Base-by-base conservation (phyloP, 2,113 vertebrate species). In the Eurypyga helias region DNA sequence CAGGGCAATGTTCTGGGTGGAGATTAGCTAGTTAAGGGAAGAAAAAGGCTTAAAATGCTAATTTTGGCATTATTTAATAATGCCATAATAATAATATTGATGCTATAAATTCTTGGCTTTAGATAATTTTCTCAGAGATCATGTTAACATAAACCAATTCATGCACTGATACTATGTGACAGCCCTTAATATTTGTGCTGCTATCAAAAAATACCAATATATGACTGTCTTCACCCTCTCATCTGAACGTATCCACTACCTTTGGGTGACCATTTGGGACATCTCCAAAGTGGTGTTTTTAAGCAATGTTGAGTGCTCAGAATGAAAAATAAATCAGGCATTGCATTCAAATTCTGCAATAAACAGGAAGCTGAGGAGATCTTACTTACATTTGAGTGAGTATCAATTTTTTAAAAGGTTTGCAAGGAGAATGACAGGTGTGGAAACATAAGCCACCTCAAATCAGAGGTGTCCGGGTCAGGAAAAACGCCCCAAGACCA, bases 41-140 rank as follows among this genome's bases (percentile, higher is more conserved):
- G n/a, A 66, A 54, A 72, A 23, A 67, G 17, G 6, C 12, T 82
- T 78, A 71, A 94, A 97, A 96, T 95, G 94, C 20, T 87, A 89
- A 95, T 96, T 89, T 91, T 78, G 87, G 64, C 64, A 81, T 97
- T 95, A 84, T 92, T 93, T 91, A 96, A 89, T 93, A 91, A 89
- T 82, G 64, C 20, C 76, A 78, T 75, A 54, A 78, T 46, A 75
- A 79, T 69, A 75, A 86, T 77, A 61, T 25, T 7, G 14, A 29
- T 84, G 65, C 29, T n/a, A 14, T 87, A 62, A 86, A 41, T 69
- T 89, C 92, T 73, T 33, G 18, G 13, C 25, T 60, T 67, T 78
- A 31, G n/a, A 6, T 58, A 46, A 58, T 92, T 94, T 60, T 83
- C 45, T 73, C 71, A 73, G 86, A 91, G 76, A 58, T 64, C 24